Percentiles rank a stretch among this genome's conserved stretches.
Evolutionary conservation across 2,888 invertebrate genomes (phyloP).

Genomic region (Dugesia japonica): DNA sequence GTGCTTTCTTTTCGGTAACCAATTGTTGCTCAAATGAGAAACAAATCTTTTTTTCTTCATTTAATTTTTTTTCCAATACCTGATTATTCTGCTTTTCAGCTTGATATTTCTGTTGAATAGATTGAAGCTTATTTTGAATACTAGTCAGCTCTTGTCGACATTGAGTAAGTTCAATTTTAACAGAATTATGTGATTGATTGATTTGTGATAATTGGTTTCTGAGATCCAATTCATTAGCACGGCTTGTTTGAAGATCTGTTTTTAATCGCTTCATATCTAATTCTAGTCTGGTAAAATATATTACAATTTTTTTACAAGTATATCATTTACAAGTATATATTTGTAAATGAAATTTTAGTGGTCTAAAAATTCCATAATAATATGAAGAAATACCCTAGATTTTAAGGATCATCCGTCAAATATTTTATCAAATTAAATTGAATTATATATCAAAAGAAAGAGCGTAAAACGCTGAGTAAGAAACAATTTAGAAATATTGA

Average conservation of each 20-base stretch:
- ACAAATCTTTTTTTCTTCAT: conserved; percentile 67
- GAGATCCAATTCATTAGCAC: conserved; percentile 59
- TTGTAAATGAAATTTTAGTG: too few species aligned
- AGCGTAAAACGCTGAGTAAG: too few species aligned
- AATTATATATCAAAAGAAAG: too few species aligned
- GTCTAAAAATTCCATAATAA: too few species aligned
- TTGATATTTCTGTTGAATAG: conserved; percentile 59
- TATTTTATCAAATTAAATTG: too few species aligned
- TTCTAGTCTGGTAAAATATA: too few species aligned
- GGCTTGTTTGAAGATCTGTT: conserved; percentile 60
- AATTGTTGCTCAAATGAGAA: conserved; percentile 60
- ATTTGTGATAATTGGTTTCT: conserved; percentile 56
- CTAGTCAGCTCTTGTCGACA: conserved; percentile 72
- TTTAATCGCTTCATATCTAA: conserved; percentile 59
- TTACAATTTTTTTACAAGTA: too few species aligned
- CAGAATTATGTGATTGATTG: conserved; percentile 57
- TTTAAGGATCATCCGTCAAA: too few species aligned
- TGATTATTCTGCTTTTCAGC: conserved; percentile 63
- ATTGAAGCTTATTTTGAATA: conserved; percentile 66
- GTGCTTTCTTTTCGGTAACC: conserved; percentile 59
- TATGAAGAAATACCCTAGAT: too few species aligned
- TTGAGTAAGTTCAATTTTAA: conserved; percentile 59
- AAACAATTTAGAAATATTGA: too few species aligned
- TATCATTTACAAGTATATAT: too few species aligned
- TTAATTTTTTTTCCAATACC: conserved; percentile 62